Conservation (phyloP, 2,113 vertebrate genomes). For the Oceanodroma tethys region DNA sequence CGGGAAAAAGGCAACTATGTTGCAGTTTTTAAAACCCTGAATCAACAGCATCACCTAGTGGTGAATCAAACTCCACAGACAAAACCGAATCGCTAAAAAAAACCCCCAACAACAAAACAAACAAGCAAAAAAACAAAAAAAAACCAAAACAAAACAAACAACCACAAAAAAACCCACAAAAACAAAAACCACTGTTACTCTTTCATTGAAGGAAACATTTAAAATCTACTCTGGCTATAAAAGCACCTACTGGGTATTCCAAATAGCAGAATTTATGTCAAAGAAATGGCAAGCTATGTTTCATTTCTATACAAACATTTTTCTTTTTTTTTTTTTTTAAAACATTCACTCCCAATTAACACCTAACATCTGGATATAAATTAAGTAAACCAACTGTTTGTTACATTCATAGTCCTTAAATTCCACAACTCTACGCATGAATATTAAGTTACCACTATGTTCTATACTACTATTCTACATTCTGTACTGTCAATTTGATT, state of each 20-base stretch:
- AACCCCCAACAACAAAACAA: no score
- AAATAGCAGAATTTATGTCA: not conserved
- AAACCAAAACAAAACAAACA: no score
- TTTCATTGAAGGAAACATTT: not conserved
- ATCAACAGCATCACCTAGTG: slow-evolving; percentile 27
- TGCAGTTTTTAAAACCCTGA: not conserved
- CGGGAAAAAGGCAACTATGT: rapidly evolving
- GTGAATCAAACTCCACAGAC: not conserved
- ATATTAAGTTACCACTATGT: not conserved
- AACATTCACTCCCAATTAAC: not conserved
- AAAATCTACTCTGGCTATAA: not conserved
- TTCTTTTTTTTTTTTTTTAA: not conserved
- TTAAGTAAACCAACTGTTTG: not conserved
- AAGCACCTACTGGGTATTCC: not conserved
- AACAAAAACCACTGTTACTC: no score
- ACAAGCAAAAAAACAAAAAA: no score
- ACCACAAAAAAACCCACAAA: no score
- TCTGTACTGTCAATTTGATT: not conserved
- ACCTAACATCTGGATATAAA: not conserved
- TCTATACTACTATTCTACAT: not conserved
- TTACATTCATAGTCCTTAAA: not conserved
- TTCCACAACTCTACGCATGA: not conserved
- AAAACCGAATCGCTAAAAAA: not conserved
- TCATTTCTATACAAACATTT: not conserved
- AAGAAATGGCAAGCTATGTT: not conserved